Conservation (phyloP, 1,140 invertebrate species). For the Hetaerina americana region DNA sequence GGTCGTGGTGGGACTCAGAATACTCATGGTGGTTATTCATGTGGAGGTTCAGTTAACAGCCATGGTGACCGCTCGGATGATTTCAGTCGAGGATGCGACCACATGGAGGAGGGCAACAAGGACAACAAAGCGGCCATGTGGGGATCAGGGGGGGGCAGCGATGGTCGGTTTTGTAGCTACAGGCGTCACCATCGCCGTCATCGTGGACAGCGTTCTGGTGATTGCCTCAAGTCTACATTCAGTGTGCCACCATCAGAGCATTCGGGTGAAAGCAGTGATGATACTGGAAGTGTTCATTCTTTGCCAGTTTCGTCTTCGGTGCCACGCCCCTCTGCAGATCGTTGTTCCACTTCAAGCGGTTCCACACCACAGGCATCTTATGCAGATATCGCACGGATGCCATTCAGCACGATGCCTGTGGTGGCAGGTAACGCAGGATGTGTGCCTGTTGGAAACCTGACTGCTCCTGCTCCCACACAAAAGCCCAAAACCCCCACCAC, state of each 20-base stretch:
- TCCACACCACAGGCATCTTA: conserved; percentile 52
- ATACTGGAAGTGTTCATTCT: conserved; percentile 55
- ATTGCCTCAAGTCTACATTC: conserved; percentile 36
- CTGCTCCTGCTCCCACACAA: neutral
- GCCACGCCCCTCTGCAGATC: conserved; percentile 22
- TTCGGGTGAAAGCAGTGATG: conserved; percentile 50
- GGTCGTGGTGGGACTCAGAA: neutral
- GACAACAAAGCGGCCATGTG: conserved; percentile 11
- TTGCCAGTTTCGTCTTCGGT: conserved; percentile 45
- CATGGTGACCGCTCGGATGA: conserved; percentile 2
- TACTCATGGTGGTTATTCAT: neutral
- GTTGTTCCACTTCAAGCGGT: conserved; percentile 28
- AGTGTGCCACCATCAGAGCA: conserved; percentile 54
- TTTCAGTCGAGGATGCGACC: conserved; percentile 2
- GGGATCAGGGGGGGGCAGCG: conserved; percentile 15
- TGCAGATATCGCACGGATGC: conserved; percentile 54
- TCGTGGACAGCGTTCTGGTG: conserved; percentile 7
- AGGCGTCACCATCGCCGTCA: conserved; percentile 19
- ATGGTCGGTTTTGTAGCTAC: conserved; percentile 12
- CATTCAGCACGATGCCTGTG: conserved; percentile 14
- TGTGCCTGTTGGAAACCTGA: neutral
- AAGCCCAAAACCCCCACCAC: neutral
- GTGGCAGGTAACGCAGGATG: neutral
- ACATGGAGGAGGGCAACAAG: conserved; percentile 18
- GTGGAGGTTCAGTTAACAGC: neutral